Evolutionary conservation across 2,888 invertebrate species (phyloP), one percentile per base, ranked within the genome.

Genomic region (Dryobota labecula): DNA sequence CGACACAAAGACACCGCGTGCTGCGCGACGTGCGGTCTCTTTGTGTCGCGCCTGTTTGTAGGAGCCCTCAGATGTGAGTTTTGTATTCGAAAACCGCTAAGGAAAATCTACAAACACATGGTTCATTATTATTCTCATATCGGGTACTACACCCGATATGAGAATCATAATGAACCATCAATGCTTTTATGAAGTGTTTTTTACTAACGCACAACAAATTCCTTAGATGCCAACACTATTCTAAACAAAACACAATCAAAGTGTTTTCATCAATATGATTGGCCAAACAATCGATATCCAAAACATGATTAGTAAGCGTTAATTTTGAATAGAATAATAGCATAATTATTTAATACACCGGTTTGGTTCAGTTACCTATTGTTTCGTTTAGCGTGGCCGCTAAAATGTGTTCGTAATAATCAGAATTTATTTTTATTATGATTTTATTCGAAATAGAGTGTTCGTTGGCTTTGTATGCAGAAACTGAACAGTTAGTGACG

Each of bases 281-380:
- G 73, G 76, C 45, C 38, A 24, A 58, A 85, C 84, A 87, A 85
- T 81, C 41, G 71, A 9, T 57, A 18, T 60, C 66, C 62, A 78
- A 80, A 79, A 76, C 78, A 84, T 85, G 80, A 86, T 84, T 83
- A 84, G 81, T 79, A 57, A 58, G 63, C 77, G 80, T 82, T 86
- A 83, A 83, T 85, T 84, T 80, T 72, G 76, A 63, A 69, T 66
- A 66, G 65, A 78, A 77, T 83, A 85, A 84, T 84, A 80, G 78
- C 56, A 67, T 63, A 66, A 70, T 80, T 84, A 84, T 80, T 85
- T 77, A 79, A 80, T 83, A 77, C 62, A 83, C 69, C 76, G 78
- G 71, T 78, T 78, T 74, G 53, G 74, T 80, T 76, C 71, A 73
- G 70, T 84, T 83, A 61, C 58, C 65, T 72, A 76, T 81, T 83